Percentiles rank a stretch among this genome's conserved stretches.
phyloP scores from a whole-genome alignment of 2,888 invertebrate genomes.

The Microplitis deprimator region DNA sequence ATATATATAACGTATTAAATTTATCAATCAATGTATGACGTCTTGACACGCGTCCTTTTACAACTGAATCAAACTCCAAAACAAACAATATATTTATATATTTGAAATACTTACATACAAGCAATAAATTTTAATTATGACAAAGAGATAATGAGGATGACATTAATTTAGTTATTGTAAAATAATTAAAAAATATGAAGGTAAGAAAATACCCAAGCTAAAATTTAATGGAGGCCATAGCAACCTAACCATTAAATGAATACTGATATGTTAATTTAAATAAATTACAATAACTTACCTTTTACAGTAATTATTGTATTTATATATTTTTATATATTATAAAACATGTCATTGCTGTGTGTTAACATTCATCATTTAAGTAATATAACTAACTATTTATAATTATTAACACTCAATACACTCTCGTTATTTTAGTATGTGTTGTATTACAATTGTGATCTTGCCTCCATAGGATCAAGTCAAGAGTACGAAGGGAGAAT shows the following conservation, averaged over 20 bases:
- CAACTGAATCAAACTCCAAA: background rate
- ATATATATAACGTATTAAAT: background rate
- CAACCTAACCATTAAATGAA: constrained; percentile 62
- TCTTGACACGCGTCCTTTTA: background rate
- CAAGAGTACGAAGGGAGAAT: background rate
- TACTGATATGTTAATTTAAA: background rate
- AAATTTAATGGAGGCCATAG: constrained; percentile 60
- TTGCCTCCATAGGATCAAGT: background rate
- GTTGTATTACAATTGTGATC: background rate
- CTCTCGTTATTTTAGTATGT: background rate
- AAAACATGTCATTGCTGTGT: background rate
- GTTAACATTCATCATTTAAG: background rate
- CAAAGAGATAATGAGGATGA: no score
- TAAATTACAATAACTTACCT: background rate
- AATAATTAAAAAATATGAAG: constrained; percentile 41
- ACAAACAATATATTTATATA: background rate
- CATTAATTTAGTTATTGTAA: background rate
- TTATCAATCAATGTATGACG: background rate
- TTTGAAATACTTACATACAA: background rate
- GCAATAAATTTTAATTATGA: no score
- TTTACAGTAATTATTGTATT: background rate
- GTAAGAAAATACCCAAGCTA: constrained; percentile 35
- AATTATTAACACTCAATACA: background rate
- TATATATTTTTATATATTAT: background rate
- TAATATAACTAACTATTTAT: background rate